Evolutionary conservation across 1,140 invertebrate genomes (phyloP).

Genomic region (Tribolium madens): DNA sequence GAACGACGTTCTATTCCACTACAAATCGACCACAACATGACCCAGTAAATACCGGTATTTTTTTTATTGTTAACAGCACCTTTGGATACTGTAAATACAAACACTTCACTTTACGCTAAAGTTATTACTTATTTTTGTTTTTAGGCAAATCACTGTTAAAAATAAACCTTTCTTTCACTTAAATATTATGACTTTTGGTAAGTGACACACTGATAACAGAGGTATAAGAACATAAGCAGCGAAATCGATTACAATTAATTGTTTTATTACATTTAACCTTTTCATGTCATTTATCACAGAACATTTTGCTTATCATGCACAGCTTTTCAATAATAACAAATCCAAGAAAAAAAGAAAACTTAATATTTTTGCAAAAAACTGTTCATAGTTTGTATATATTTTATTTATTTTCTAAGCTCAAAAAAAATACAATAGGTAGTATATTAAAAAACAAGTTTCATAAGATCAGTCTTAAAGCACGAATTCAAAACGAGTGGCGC

Average conservation of each 20-base stretch:
- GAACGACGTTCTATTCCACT: neutral
- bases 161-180: neutral
- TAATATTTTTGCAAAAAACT: too few species aligned
- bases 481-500: too few species aligned
- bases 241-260: slow-evolving; percentile 24
- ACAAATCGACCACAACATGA: slow-evolving; percentile 19
- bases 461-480: too few species aligned
- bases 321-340: neutral
- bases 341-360: too few species aligned
- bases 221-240: neutral
- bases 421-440: too few species aligned
- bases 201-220: too few species aligned
- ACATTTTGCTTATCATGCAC: neutral
- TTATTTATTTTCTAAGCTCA: too few species aligned
- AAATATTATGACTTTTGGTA: neutral
- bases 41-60: slow-evolving; percentile 44
- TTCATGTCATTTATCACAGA: slow-evolving; percentile 3
- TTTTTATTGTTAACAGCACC: slow-evolving; percentile 38
- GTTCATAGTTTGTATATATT: too few species aligned
- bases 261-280: slow-evolving; percentile 26
- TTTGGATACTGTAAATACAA: slow-evolving; percentile 28
- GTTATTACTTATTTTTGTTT: slow-evolving; percentile 10
- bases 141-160: too few species aligned
- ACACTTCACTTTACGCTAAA: neutral
- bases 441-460: too few species aligned